Evolutionary conservation across 1,140 invertebrate genomes (phyloP).

Genomic region (Ericerus pela): DNA sequence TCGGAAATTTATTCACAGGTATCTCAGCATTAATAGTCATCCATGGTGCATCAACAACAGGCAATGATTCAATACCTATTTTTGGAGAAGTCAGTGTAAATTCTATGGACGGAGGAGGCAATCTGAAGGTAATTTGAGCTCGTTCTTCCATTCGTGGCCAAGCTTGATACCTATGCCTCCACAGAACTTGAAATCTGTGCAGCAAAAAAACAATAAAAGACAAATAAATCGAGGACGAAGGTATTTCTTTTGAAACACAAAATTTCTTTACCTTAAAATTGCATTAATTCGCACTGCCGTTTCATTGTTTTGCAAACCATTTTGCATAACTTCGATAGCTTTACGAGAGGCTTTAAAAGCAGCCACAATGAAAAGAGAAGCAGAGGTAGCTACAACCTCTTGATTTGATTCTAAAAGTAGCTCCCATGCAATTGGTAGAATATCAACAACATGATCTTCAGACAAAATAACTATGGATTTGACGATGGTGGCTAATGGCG

Average conservation of each 20-base stretch:
- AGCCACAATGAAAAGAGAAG: conserved; percentile 79
- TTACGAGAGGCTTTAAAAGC: conserved; percentile 78
- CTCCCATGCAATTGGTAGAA: conserved; percentile 85
- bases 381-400: conserved; percentile 61
- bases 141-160: conserved; percentile 98
- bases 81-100: conserved; percentile 97
- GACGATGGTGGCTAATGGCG: conserved; percentile 69
- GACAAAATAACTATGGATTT: conserved; percentile 83
- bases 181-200: conserved; percentile 75
- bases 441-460: conserved; percentile 74
- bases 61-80: conserved; percentile 85
- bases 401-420: conserved; percentile 67
- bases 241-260: no score
- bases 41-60: conserved; percentile 97
- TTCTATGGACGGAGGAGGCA: conserved; percentile 95
- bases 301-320: conserved; percentile 67
- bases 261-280: conserved; percentile 62
- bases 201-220: background rate
- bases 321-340: conserved; percentile 73
- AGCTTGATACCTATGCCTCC: conserved; percentile 95
- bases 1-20: background rate
- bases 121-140: conserved; percentile 86
- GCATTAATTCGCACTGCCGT: conserved; percentile 59
- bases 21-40: conserved; percentile 44
- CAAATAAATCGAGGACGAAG: no score